Evolutionary conservation across 1,140 invertebrate species (phyloP), one percentile per base, ranked within the genome.

Genomic region (Aethina tumida): DNA sequence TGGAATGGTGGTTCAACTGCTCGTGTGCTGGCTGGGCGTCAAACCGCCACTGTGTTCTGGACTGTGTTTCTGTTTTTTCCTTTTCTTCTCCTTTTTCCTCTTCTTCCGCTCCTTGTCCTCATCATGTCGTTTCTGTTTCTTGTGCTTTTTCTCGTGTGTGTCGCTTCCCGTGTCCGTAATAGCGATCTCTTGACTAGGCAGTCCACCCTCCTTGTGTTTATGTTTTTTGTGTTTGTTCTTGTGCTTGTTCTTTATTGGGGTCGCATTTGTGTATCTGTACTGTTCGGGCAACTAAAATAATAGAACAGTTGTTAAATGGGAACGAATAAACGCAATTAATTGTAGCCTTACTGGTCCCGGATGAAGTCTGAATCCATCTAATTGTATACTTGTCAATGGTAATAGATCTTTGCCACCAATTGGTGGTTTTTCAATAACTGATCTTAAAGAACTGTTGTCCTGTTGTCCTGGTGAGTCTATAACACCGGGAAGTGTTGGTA

Each of bases 361-460:
- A 70, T 97, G 92, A 41, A 99, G 70, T 43, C 93, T 71, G 62
- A 99, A 99, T 17, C 93, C 93, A 51, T 90, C 77, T 39, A 98
- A 67, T 61, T 95, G 87, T 36, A 88, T 77, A 60, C 81, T 83
- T 12, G 82, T 88, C 28, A 98, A 62, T 27, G 87, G 85, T 40
- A 87, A 62, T 38, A 98, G 69, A 63, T 98, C 95, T 63, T 97
- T 98, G 2, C 90, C 91, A 32, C 81, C 83, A 48, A 97, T 95
- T 5, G 94, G 94, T 18, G 93, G 91, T 64, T 97, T 97, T 45
- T 97, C 95, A 60, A 98, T 96, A 2, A 99, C 79, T 40, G 87
- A 92, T 35, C 90, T 74, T 39, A 98, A 64, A 13, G 90, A 94
- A 67, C 90, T 95, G 53, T 71, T 81, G 55, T 77, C 75, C 47